These are phyloP conservation scores for Kuschelorhynchus macadamiae DNA, from an alignment of 2,888 invertebrate genomes.

Conservation along the genomic window DNA sequence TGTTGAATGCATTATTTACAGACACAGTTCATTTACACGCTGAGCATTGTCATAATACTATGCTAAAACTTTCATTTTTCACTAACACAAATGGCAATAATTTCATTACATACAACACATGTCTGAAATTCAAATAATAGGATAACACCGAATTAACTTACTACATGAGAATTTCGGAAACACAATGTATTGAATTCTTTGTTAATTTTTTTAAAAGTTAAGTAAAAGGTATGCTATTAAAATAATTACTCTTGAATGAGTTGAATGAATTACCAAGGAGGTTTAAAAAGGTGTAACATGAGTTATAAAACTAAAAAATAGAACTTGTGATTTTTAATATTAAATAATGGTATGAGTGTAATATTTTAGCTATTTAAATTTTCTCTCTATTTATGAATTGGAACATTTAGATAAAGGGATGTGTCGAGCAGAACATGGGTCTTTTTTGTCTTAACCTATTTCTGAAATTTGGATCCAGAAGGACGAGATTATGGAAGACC, in stretches of 20 bases:
- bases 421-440: too few relatives aligned
- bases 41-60: constrained; percentile 4
- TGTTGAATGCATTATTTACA: constrained; percentile 2
- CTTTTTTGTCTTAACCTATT: too few relatives aligned
- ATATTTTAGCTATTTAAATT: too few relatives aligned
- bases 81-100: constrained; percentile 24
- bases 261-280: too few relatives aligned
- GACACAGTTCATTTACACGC: background rate
- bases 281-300: too few relatives aligned
- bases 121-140: constrained; percentile 27
- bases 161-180: constrained; percentile 19
- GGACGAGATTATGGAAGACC: too few relatives aligned
- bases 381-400: too few relatives aligned
- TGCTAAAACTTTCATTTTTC: constrained; percentile 20
- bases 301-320: too few relatives aligned
- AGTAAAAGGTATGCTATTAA: constrained; percentile 4
- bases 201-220: constrained; percentile 9
- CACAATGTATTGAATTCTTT: constrained; percentile 16
- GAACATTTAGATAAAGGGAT: too few relatives aligned
- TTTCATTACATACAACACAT: constrained; percentile 19
- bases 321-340: too few relatives aligned
- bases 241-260: constrained; percentile 4
- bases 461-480: too few relatives aligned
- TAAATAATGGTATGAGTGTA: too few relatives aligned
- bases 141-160: constrained; percentile 6